Evolutionary conservation across 2,888 invertebrate genomes (phyloP).

Genomic region (Onthophagus sagittarius): DNA sequence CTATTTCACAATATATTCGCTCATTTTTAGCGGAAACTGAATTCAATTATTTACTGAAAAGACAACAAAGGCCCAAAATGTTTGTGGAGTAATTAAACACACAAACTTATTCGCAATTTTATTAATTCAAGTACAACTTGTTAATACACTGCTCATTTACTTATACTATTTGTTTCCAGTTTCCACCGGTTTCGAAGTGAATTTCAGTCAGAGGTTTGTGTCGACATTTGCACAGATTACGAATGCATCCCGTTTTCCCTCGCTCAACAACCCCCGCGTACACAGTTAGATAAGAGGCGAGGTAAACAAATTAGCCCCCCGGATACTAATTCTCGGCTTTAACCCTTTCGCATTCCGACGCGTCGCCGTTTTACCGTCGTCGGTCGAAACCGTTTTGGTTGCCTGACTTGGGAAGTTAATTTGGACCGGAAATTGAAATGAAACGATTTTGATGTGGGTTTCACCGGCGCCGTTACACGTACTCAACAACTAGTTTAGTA

Average conservation of each 20-base stretch:
- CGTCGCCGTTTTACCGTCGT: neutral
- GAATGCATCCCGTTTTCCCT: neutral
- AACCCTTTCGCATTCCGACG: neutral
- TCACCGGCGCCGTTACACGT: no score
- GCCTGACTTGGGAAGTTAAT: neutral
- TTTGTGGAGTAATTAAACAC: no score
- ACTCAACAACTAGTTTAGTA: no score
- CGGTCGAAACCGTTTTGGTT: neutral
- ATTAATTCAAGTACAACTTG: neutral
- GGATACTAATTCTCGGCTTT: conserved; percentile 7
- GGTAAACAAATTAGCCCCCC: conserved; percentile 8
- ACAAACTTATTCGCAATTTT: neutral
- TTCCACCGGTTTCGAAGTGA: neutral
- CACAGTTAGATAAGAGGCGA: neutral
- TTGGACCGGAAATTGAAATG: neutral
- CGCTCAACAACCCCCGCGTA: neutral
- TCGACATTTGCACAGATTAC: conserved; percentile 5
- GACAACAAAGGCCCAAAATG: no score
- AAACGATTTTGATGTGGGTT: conserved; percentile 9
- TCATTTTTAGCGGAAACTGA: no score
- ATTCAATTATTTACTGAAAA: no score
- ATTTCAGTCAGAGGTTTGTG: neutral
- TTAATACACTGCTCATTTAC: neutral
- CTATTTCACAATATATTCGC: no score
- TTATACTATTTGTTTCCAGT: neutral